phyloP scores from a whole-genome alignment of 2,113 vertebrate genomes.

The Bagarius yarrelli region DNA sequence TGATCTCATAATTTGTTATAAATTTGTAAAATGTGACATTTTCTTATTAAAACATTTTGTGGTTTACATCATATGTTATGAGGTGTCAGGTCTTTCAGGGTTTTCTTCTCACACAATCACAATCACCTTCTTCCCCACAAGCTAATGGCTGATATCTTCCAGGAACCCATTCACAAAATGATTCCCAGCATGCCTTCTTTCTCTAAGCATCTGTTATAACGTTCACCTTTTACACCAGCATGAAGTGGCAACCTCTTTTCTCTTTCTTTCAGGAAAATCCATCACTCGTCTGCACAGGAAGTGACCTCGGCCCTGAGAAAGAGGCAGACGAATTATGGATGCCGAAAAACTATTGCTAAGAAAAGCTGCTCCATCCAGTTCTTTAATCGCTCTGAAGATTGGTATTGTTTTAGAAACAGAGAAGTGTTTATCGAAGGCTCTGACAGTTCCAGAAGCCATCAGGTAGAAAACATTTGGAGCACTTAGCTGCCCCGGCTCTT shows the following conservation, averaged over 20 bases:
- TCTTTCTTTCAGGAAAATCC: conserved; percentile 32
- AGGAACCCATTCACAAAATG: not conserved
- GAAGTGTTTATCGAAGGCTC: not conserved
- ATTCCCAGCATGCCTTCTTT: conserved; percentile 23
- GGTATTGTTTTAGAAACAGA: not conserved
- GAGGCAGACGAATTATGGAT: conserved; percentile 6
- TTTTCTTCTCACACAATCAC: no score
- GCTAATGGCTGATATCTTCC: not conserved
- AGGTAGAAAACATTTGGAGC: not conserved
- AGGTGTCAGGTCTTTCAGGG: not conserved
- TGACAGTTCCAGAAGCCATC: not conserved
- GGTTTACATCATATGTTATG: not conserved
- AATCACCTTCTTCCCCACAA: not conserved
- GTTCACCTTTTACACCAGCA: conserved; percentile 26
- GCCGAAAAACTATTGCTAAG: not conserved
- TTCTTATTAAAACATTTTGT: not conserved
- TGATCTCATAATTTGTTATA: not conserved
- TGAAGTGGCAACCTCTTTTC: conserved; percentile 4
- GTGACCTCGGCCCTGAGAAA: conserved; percentile 24
- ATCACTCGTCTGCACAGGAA: conserved; percentile 33
- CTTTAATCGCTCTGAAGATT: not conserved
- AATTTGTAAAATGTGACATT: not conserved
- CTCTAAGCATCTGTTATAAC: conserved; percentile 26
- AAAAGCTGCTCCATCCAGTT: not conserved
- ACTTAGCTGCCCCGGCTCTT: not conserved